A percentile compares a stretch with the other conserved stretches of the same genome.
Conservation (phyloP, 1,140 invertebrate genomes). For the Andrena cerasifolii region DNA sequence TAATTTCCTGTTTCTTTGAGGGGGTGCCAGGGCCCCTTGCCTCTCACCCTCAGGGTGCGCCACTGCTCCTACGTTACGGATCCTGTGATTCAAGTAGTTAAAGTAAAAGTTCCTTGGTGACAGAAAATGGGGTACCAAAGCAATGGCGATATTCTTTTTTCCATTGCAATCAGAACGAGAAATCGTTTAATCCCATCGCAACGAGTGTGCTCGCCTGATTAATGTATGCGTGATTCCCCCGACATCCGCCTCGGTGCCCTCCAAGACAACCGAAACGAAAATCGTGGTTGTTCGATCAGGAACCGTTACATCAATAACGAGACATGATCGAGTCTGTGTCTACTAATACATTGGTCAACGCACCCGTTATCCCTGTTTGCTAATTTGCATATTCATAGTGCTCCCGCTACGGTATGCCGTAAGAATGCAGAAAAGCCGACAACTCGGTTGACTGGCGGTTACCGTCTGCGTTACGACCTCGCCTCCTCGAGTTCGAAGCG, state of each 20-base stretch:
- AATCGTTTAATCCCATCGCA: constrained; percentile 15
- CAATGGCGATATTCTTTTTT: constrained; percentile 17
- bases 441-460: constrained; percentile 37
- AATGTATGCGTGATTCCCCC: background rate
- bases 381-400: constrained; percentile 71
- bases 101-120: no score
- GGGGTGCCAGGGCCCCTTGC: no score
- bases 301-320: constrained; percentile 43
- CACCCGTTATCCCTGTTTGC: constrained; percentile 65
- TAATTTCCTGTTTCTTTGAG: no score
- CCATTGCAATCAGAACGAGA: constrained; percentile 44
- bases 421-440: constrained; percentile 67
- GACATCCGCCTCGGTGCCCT: background rate
- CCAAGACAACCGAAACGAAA: constrained; percentile 22
- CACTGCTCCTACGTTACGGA: no score
- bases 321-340: constrained; percentile 25
- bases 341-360: constrained; percentile 63
- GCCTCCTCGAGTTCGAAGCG: constrained; percentile 7
- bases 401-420: constrained; percentile 54
- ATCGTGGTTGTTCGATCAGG: constrained; percentile 26
- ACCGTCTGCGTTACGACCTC: constrained; percentile 10
- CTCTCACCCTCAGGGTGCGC: no score
- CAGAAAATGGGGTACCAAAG: no score
- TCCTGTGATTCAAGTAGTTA: no score
- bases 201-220: constrained; percentile 15